Evolutionary conservation across 2,888 invertebrate genomes (phyloP), one percentile per base, ranked within the genome.

Genomic region (Cenopis cana): DNA sequence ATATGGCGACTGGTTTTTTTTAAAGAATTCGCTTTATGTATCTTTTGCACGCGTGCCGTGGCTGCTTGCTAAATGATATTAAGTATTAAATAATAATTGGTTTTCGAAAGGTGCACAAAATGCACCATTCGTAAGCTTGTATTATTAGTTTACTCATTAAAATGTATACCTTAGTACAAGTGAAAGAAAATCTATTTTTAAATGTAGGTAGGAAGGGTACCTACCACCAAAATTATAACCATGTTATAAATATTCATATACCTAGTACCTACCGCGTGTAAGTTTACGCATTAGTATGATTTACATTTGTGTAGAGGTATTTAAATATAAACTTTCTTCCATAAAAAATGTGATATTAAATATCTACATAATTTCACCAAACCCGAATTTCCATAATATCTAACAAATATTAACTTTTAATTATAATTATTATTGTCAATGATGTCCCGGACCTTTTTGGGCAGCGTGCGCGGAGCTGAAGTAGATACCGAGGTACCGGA

Each of bases 1-100:
- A 85, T 85, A 84, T 73, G 67, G 71, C 61, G 75, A 71, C 65
- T 72, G 77, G 73, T 76, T 72, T 76, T 78, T 69, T 67, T 67
- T 33, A 18, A 56, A 49, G 52, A 57, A 33, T 69, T 49, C 56
- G 2, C 50, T 60, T 71, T 71, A 67, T 61, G 66, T 71, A 49
- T 55, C 54, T 67, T 67, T 55, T 49, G 66, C 71, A 61, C 66
- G 71, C 66, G 71, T 60, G 46, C 55, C 49, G 8, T n/a, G 33
- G 20, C 33, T 49, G 49, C 62, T n/a, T 33, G 60, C 66, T 67
- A 50, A 41, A 49, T 36, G 33, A 33, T 60, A 70, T 59, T 65
- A 54, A 70, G 52, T 68, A 65, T 29, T 41, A 41, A 64, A 52
- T 69, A 20, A 50, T 69, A 69, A 64, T 69, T 67, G 59, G 18